These are phyloP conservation scores for Apodemia mormo DNA, from an alignment of 2,888 invertebrate species.

Conservation along the genomic window DNA sequence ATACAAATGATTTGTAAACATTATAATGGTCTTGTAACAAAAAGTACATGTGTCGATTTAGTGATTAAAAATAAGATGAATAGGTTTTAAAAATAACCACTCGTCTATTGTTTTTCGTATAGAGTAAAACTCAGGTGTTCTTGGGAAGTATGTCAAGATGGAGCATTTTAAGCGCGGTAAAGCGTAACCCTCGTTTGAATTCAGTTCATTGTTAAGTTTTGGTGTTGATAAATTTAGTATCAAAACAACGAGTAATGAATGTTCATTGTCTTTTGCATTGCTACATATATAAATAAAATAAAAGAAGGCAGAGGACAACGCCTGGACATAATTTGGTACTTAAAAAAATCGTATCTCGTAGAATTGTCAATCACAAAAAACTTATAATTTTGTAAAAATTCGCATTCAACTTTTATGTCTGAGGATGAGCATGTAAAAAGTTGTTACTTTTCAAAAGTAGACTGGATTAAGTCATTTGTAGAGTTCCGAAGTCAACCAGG, in stretches of 20 bases:
- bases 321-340: too few species aligned
- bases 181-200: slow-evolving; percentile 29
- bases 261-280: neutral
- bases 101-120: slow-evolving; percentile 34
- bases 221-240: neutral
- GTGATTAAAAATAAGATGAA: slow-evolving; percentile 19
- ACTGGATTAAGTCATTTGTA: too few species aligned
- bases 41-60: slow-evolving; percentile 5
- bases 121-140: slow-evolving; percentile 47
- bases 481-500: too few species aligned
- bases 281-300: too few species aligned
- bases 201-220: slow-evolving; percentile 27
- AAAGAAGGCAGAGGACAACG: too few species aligned
- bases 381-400: too few species aligned
- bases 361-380: too few species aligned
- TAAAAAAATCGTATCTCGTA: too few species aligned
- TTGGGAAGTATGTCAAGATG: slow-evolving; percentile 61
- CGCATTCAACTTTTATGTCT: too few species aligned
- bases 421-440: too few species aligned
- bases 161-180: slow-evolving; percentile 49
- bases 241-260: neutral
- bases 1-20: neutral
- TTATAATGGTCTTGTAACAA: neutral
- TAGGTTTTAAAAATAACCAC: slow-evolving; percentile 24
- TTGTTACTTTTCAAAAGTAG: too few species aligned